Evolutionary conservation across 2,113 vertebrate genomes (phyloP), one percentile per base, ranked within the genome.

Genomic region (Mastomys coucha): DNA sequence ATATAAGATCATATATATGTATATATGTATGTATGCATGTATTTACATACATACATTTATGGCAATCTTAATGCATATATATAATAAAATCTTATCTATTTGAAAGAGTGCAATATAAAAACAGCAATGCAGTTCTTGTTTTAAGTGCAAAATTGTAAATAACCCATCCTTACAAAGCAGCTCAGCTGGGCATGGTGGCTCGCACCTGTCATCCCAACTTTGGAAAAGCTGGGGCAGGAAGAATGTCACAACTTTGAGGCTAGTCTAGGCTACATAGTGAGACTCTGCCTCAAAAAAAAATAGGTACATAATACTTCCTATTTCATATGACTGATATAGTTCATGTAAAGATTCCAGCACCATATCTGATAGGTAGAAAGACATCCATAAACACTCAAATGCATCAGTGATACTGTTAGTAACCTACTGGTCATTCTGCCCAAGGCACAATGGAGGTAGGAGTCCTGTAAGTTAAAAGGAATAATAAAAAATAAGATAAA

Each of bases 51-150:
- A 19, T 33, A n/a, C 39, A 28, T 26, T 56, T 75, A 80, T 75
- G 56, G n/a, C 20, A 42, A 24, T 42, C 76, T 76, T 67, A 53
- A 22, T 91, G 39, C 80, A 95, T 81, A 87, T 90, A 53, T 49
- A 36, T 69, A 69, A 86, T 31, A n/a, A 60, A 60, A 81, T 39
- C 5, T 16, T 31, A 5, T 72, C 42, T 42, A 24, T 63, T 70
- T 65, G n/a, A 82, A 88, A 91, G 14, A 84, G 67, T 82, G 31
- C 45, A 67, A 93, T 45, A 93, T 39, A 78, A 93, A 87, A 81
- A 39, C 73, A 53, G 51, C 63, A 88, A 89, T 28, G 49, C 36
- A 72, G 4, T 60, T 58, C 49, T 75, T 73, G 88, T 42, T 84
- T 51, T 36, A 53, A 65, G 56, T 93, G 77, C 58, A 91, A 94